phyloP scores from a whole-genome alignment of 2,113 vertebrate genomes.

The Propithecus coquereli region DNA sequence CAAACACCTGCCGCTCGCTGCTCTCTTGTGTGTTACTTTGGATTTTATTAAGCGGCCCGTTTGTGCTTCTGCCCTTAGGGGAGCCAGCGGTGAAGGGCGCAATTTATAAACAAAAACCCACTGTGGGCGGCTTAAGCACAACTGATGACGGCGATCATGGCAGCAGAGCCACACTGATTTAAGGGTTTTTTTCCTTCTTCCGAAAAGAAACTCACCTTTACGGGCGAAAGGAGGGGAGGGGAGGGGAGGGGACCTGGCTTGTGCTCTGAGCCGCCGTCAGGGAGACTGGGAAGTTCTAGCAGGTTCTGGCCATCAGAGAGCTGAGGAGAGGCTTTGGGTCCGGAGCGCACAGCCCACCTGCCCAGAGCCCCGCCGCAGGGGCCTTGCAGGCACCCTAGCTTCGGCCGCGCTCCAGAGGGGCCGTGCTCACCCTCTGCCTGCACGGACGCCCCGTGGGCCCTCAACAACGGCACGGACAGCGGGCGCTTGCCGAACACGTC shows the following conservation, averaged over 20 bases:
- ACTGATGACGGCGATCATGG: background rate
- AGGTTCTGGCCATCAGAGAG: background rate
- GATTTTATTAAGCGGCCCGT: background rate
- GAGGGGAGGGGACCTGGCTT: too few relatives aligned
- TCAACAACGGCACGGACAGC: rapidly evolving
- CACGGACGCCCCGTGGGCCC: rapidly evolving
- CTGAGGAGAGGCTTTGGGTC: background rate
- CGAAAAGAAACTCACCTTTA: background rate
- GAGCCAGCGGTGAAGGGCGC: background rate
- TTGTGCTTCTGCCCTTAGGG: background rate
- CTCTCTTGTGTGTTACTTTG: background rate
- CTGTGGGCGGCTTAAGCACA: background rate
- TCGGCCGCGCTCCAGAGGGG: background rate
- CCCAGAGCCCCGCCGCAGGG: rapidly evolving
- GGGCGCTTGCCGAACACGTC: rapidly evolving
- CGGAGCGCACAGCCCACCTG: background rate
- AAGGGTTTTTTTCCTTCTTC: background rate
- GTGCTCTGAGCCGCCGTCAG: rapidly evolving
- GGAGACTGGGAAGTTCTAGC: too few relatives aligned
- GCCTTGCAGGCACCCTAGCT: background rate
- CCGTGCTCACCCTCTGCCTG: rapidly evolving
- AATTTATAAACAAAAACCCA: constrained; percentile 38
- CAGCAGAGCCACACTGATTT: background rate
- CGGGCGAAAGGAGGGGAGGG: background rate
- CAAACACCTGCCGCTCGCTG: rapidly evolving